Conservation (phyloP, 2,888 invertebrate species). For the Spilosoma lubricipeda region DNA sequence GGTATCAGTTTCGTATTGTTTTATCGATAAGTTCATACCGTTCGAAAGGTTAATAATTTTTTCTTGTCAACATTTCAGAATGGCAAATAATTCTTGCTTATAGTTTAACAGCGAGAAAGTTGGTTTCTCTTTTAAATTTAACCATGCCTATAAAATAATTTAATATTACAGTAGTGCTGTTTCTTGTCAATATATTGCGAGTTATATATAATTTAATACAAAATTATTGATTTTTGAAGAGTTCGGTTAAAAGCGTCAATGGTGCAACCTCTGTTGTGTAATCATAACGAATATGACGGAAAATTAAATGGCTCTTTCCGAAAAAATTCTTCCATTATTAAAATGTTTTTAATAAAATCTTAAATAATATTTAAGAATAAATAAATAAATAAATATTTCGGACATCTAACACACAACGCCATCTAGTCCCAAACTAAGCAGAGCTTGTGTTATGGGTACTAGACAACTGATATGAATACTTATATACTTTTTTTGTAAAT, state of each 20-base stretch:
- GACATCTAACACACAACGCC: too few species aligned
- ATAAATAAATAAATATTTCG: too few species aligned
- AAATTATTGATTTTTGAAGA: not conserved
- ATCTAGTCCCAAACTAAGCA: too few species aligned
- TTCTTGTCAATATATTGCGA: not conserved
- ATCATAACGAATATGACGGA: not conserved
- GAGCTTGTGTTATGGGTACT: too few species aligned
- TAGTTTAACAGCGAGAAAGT: slow-evolving; percentile 51
- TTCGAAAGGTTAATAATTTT: slow-evolving; percentile 62
- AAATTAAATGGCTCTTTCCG: not conserved
- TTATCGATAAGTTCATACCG: slow-evolving; percentile 52
- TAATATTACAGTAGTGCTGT: not conserved
- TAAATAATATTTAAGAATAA: too few species aligned
- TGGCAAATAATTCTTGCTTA: slow-evolving; percentile 57
- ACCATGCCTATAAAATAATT: slow-evolving; percentile 38
- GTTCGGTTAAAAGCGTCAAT: not conserved
- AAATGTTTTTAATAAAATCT: too few species aligned
- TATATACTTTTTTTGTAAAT: too few species aligned
- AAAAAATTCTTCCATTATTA: not conserved
- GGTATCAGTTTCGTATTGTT: slow-evolving; percentile 63
- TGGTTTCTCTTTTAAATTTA: slow-evolving; percentile 49
- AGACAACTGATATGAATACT: too few species aligned
- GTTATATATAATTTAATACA: not conserved
- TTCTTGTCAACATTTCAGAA: slow-evolving; percentile 60
- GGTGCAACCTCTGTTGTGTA: not conserved